Evolutionary conservation across 2,113 vertebrate genomes (phyloP).

Genomic region (Verasper variegatus): DNA sequence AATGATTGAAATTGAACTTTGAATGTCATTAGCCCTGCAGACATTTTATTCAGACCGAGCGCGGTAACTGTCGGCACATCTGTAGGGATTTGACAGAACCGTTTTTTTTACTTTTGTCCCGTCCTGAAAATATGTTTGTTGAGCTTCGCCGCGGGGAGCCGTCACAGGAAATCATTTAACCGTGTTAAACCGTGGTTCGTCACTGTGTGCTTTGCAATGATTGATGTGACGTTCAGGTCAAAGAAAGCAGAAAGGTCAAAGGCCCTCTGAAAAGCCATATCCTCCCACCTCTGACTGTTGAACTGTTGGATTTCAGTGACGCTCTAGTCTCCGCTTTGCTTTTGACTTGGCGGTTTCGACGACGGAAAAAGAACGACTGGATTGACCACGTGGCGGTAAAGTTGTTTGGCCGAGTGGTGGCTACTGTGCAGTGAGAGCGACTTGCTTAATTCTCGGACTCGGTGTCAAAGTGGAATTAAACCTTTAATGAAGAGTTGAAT

Average conservation of each 20-base stretch:
- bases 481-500: constrained; percentile 37
- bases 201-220: constrained; percentile 47
- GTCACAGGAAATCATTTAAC: constrained; percentile 44
- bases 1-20: constrained; percentile 39
- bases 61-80: constrained; percentile 41
- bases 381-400: constrained; percentile 11
- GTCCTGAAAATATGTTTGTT: constrained; percentile 49
- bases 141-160: constrained; percentile 42
- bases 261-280: constrained; percentile 75
- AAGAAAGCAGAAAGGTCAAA: constrained; percentile 39
- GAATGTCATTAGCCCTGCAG: constrained; percentile 42
- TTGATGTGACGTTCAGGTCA: constrained; percentile 49
- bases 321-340: constrained; percentile 34
- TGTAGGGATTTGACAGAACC: constrained; percentile 31
- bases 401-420: constrained; percentile 15
- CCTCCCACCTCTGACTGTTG: constrained; percentile 66
- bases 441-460: constrained; percentile 28
- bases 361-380: constrained; percentile 26
- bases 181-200: constrained; percentile 29
- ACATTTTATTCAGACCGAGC: constrained; percentile 41
- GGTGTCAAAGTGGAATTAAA: constrained; percentile 47
- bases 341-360: constrained; percentile 36
- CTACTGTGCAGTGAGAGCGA: constrained; percentile 31
- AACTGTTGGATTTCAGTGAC: constrained; percentile 45
- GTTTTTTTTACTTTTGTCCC: constrained; percentile 36